phyloP scores from a whole-genome alignment of 2,113 vertebrate species.

The Glaucomys volans region DNA sequence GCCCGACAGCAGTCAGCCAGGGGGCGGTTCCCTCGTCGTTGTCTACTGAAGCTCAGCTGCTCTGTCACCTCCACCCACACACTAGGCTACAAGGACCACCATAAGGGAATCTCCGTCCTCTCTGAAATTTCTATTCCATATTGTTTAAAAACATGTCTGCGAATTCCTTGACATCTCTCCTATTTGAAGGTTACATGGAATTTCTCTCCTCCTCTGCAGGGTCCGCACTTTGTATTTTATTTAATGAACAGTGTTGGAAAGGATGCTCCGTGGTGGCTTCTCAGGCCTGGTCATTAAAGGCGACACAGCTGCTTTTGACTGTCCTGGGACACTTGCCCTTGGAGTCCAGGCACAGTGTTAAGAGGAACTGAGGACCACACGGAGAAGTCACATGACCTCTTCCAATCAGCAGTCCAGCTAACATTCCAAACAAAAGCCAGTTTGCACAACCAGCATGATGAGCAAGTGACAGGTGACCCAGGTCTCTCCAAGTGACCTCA shows the following conservation, averaged over 20 bases:
- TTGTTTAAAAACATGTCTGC: not conserved
- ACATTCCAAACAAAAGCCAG: not conserved
- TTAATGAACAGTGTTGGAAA: not conserved
- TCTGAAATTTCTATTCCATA: not conserved
- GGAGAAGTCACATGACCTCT: not conserved
- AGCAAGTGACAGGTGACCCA: not conserved
- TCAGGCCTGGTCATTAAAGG: not conserved
- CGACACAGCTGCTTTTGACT: not conserved
- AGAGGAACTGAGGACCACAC: not conserved
- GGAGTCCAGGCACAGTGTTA: no score
- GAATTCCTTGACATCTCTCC: not conserved
- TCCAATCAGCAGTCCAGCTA: no score
- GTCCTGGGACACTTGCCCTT: not conserved
- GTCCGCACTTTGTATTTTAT: not conserved
- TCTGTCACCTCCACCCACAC: not conserved
- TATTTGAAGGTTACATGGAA: not conserved
- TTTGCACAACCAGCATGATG: no score
- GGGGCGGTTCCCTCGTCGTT: not conserved
- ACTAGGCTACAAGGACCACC: not conserved
- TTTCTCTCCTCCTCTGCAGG: not conserved
- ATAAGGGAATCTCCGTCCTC: not conserved
- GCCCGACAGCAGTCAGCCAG: no score
- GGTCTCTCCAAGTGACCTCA: not conserved
- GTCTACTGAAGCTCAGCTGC: not conserved
- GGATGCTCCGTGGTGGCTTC: fast-evolving